Conservation (phyloP, 2,113 vertebrate species). For the Rafetus swinhoei region DNA sequence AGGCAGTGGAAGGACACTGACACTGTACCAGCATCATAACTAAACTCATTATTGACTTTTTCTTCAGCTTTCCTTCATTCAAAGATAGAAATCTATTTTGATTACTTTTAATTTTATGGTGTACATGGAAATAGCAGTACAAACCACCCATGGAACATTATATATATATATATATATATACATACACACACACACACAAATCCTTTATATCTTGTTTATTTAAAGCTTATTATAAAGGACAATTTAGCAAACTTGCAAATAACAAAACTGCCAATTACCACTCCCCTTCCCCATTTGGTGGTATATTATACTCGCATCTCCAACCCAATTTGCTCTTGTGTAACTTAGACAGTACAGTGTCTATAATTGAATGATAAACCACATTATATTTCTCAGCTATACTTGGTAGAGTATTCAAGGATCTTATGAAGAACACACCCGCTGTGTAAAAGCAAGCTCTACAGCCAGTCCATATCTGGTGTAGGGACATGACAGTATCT, state of each 20-base stretch:
- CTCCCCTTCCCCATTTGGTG: background rate
- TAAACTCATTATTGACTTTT: background rate
- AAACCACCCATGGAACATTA: background rate
- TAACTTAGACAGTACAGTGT: background rate
- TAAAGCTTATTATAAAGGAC: background rate
- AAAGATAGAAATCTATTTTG: background rate
- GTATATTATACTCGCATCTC: background rate
- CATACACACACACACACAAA: background rate
- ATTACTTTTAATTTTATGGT: background rate
- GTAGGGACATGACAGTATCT: background rate
- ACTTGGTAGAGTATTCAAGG: background rate
- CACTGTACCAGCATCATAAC: background rate
- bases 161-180: background rate
- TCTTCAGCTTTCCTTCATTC: background rate
- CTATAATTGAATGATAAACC: rapidly evolving
- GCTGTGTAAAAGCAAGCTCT: background rate
- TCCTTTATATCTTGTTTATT: background rate
- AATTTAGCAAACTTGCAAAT: background rate
- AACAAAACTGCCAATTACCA: background rate
- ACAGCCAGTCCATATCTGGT: background rate
- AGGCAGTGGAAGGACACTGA: background rate
- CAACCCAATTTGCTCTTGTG: background rate
- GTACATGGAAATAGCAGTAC: background rate
- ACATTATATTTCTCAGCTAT: background rate
- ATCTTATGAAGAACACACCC: background rate